Conservation (phyloP, 2,113 vertebrate genomes). For the Phaethornis superciliosus region DNA sequence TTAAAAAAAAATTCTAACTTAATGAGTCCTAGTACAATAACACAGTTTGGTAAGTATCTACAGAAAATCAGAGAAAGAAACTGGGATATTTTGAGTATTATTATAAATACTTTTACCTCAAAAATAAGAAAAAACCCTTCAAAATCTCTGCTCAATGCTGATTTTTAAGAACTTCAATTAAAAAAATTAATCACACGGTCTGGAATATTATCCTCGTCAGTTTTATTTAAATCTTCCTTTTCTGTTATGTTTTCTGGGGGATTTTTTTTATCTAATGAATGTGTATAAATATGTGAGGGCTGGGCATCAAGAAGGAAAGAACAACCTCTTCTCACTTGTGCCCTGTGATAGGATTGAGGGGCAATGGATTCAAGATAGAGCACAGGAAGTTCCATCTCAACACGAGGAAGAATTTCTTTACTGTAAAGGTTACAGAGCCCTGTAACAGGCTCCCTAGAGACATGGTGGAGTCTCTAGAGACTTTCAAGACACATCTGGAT, state of each 20-base stretch:
- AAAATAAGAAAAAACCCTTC: conserved; percentile 53
- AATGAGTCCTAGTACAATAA: conserved; percentile 49
- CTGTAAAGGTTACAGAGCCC: no score
- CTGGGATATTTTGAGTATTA: conserved; percentile 52
- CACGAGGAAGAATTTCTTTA: no score
- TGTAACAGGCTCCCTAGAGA: no score
- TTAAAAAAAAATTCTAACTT: conserved; percentile 49
- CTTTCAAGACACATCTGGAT: no score
- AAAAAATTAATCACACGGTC: conserved; percentile 67
- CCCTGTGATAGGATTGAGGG: no score
- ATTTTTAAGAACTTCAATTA: conserved; percentile 45
- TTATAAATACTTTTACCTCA: conserved; percentile 53
- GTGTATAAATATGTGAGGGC: no score
- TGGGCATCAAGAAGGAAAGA: no score
- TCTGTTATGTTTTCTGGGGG: neutral
- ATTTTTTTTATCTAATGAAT: no score
- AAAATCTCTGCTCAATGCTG: conserved; percentile 52
- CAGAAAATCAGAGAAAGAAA: conserved; percentile 68
- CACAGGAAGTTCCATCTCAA: no score
- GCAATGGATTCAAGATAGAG: no score
- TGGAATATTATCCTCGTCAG: conserved; percentile 22
- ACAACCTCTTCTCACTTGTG: no score
- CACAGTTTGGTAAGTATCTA: conserved; percentile 58
- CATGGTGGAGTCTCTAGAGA: no score
- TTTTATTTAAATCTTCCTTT: neutral